Evolutionary conservation across 2,888 invertebrate species (phyloP), one percentile per base, ranked within the genome.

Genomic region (Caenorhabditis sp.): DNA sequence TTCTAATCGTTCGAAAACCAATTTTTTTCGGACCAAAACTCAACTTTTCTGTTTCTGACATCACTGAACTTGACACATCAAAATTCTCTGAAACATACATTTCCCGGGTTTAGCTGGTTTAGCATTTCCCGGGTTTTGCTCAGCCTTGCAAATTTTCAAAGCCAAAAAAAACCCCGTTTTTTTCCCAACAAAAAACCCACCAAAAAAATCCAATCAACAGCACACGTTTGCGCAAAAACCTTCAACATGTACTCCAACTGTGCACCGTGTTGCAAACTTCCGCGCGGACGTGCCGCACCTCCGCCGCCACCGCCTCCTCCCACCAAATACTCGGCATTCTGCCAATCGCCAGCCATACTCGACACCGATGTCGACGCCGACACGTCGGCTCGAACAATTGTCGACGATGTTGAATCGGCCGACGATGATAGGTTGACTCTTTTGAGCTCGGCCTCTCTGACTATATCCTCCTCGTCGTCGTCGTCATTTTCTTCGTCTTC

Each of bases 131-230:
- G n/a, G n/a, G n/a, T n/a, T n/a, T n/a, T n/a, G n/a, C n/a, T n/a
- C n/a, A n/a, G n/a, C n/a, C n/a, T n/a, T n/a, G n/a, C n/a, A n/a
- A n/a, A n/a, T n/a, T n/a, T n/a, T n/a, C n/a, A n/a, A n/a, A n/a
- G n/a, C n/a, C n/a, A n/a, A n/a, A n/a, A n/a, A n/a, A n/a, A n/a
- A n/a, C n/a, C n/a, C 4, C 31, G 4, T 31, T 31, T 31, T 31
- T 31, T 31, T 31, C 31, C 31, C 4, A 10, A 31, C 4, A 31
- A 57, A 36, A 57, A 63, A 36, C 69, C 54, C 23, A 81, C 81
- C 66, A 84, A 53, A 53, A 79, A 83, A 4, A 83, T 78, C 86
- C 85, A 86, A 51, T 86, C 85, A 37, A 84, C 69, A 8, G 83
- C 68, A 8, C 73, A 73, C n/a, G 82, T 73, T 57, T 78, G 70